A percentile compares a stretch with the other conserved stretches of the same genome.
These are phyloP conservation scores for Cosmorhoe ocellata DNA, from an alignment of 2,888 invertebrate species.

Conservation along the genomic window DNA sequence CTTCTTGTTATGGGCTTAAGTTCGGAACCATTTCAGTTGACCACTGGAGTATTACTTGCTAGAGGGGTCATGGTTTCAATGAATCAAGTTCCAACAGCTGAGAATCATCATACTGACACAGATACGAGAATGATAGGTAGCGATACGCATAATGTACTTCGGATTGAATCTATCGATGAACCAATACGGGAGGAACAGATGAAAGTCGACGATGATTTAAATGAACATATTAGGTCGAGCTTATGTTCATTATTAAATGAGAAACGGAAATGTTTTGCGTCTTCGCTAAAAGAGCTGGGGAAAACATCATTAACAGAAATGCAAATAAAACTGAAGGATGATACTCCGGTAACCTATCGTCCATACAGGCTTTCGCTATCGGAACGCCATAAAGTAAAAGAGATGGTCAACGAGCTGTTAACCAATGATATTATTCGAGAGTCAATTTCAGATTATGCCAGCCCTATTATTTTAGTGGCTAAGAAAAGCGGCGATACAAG, in stretches of 20 bases:
- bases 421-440: neutral
- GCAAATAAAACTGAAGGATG: neutral
- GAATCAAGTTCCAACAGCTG: neutral
- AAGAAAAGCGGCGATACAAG: neutral
- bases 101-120: neutral
- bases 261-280: neutral
- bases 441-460: neutral
- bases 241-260: neutral
- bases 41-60: neutral
- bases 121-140: neutral
- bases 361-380: constrained; percentile 1
- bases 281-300: neutral
- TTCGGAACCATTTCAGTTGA: neutral
- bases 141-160: neutral
- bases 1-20: neutral
- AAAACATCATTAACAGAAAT: neutral
- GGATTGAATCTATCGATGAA: neutral
- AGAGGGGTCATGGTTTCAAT: neutral
- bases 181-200: neutral
- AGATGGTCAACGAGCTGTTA: neutral
- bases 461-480: neutral
- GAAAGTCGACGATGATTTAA: neutral
- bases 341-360: neutral
- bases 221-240: neutral
- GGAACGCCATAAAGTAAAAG: neutral